Percentiles rank a stretch among this genome's conserved stretches.
phyloP scores from a whole-genome alignment of 2,888 invertebrate species.

The Drosophila yooni region DNA sequence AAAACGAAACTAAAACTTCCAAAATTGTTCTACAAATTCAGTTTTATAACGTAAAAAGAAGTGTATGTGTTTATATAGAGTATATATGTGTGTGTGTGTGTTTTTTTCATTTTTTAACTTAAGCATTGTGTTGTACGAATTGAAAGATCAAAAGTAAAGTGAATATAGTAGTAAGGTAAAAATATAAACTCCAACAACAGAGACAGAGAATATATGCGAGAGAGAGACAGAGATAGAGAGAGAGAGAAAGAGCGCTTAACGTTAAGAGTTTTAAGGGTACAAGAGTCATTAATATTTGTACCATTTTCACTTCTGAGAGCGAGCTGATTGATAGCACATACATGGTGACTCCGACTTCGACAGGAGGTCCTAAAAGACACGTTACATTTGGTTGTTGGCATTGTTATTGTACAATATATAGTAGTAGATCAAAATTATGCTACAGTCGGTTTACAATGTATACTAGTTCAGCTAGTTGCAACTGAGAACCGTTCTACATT shows the following conservation, averaged over 20 bases:
- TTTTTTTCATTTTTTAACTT: constrained; percentile 19
- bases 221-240: constrained; percentile 28
- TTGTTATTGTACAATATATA: constrained; percentile 35
- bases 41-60: constrained; percentile 6
- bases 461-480: constrained; percentile 6
- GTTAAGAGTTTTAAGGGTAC: constrained; percentile 59
- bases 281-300: constrained; percentile 86
- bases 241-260: constrained; percentile 70
- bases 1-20: neutral
- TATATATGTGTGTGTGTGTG: neutral
- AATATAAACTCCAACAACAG: constrained; percentile 59
- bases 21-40: constrained; percentile 28
- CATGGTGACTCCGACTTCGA: constrained; percentile 99
- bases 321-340: constrained; percentile 99
- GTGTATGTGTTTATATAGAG: constrained; percentile 20
- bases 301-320: constrained; percentile 99
- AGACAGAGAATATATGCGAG: constrained; percentile 57
- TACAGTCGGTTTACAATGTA: constrained; percentile 18
- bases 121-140: constrained; percentile 56
- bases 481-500: constrained; percentile 24
- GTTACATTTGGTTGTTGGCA: constrained; percentile 65
- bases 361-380: constrained; percentile 94
- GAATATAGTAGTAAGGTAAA: constrained; percentile 23
- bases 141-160: constrained; percentile 28
- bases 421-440: constrained; percentile 7